Evolutionary conservation across 2,888 invertebrate genomes (phyloP), one percentile per base, ranked within the genome.

Genomic region (Dicycla oo): DNA sequence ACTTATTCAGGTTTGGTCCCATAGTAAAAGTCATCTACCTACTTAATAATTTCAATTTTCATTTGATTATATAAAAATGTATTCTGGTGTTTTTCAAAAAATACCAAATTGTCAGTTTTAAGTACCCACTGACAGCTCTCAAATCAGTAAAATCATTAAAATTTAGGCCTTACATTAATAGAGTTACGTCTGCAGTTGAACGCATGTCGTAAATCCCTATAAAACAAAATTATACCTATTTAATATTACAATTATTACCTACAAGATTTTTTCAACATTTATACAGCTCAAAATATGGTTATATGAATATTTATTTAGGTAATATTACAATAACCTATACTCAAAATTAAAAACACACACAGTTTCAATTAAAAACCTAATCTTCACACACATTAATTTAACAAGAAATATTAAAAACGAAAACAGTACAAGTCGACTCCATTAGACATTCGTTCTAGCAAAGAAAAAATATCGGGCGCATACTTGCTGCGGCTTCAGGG

Each of bases 401-500:
- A 38, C 66, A 67, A 74, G 51, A 74, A 72, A 77, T 66, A 75
- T 26, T 75, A 72, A 81, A 85, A 78, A 85, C 74, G 0, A 81
- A 83, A 75, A 75, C 51, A 67, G 54, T 54, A 30, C 57, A 82
- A 87, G 77, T 80, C 92, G 82, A 89, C 94, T 95, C 94, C 79
- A 87, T 69, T 64, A 68, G 40, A 71, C 85, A 86, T 86, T 89
- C 89, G 92, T 91, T 92, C 86, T 90, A 87, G 78, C 89, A 85
- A 93, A 94, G 94, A 95, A 95, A 95, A 95, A 95, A 95, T 95
- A 95, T 95, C 94, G 94, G 94, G 94, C 94, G 94, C 94, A 94
- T 94, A 94, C 94, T 94, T 91, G 91, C 88, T 84, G 88, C 73
- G 75, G 83, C 81, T 86, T 62, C 86, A 95, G 95, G 95, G 95